These are phyloP conservation scores for Pitta sordida DNA, from an alignment of 2,113 vertebrate species.

Conservation along the genomic window DNA sequence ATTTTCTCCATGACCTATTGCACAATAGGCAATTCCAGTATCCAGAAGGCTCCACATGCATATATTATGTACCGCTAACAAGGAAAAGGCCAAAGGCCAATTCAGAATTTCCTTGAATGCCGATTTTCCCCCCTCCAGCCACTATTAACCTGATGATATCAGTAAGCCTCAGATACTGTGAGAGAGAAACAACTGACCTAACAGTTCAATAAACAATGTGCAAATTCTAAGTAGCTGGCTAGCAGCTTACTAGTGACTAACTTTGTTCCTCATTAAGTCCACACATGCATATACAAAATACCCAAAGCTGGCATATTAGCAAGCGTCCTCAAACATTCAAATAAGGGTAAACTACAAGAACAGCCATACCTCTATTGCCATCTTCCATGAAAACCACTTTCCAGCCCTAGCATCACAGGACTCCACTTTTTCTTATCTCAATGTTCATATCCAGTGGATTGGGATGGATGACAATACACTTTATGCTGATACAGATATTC, in stretches of 20 bases:
- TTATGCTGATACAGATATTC: constrained; percentile 30
- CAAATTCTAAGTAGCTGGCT: constrained; percentile 33
- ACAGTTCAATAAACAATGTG: background rate
- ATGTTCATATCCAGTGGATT: constrained; percentile 27
- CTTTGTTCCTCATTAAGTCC: background rate
- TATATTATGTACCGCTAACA: background rate
- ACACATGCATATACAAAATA: background rate
- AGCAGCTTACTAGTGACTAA: constrained; percentile 38
- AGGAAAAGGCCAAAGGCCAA: background rate
- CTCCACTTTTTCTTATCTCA: constrained; percentile 28
- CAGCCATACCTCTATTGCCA: constrained; percentile 16
- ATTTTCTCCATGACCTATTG: background rate
- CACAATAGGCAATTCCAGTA: background rate
- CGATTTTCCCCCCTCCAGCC: background rate
- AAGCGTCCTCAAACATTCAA: constrained; percentile 7
- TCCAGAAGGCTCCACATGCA: background rate
- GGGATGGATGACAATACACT: constrained; percentile 25
- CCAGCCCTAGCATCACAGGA: constrained; percentile 27
- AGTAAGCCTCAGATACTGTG: background rate
- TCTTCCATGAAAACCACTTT: constrained; percentile 4
- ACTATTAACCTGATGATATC: background rate
- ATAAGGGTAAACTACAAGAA: background rate
- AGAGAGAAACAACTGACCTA: background rate
- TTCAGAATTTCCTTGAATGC: background rate
- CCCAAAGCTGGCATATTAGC: background rate